Evolutionary conservation across 2,888 invertebrate species (phyloP), one percentile per base, ranked within the genome.

Genomic region (Amorpha juglandis): DNA sequence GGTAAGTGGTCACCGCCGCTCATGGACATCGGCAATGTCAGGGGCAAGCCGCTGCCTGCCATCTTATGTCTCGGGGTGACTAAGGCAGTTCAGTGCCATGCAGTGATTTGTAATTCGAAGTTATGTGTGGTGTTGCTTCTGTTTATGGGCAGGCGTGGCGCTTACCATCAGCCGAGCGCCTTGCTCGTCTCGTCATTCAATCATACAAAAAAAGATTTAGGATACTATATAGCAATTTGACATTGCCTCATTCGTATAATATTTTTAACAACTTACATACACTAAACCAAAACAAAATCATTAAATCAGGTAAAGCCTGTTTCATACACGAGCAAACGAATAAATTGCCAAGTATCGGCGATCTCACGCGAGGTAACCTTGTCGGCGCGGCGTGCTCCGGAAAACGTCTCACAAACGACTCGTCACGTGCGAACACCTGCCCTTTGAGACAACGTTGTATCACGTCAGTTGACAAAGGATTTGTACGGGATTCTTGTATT

Each of bases 321-420:
- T 58, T 11, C 45, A 66, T 45, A 51, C 53, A 65, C 53, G 48
- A 21, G 50, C 63, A 19, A 55, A 50, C 19, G 67, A 62, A 48
- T 63, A 63, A 65, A 67, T 63, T 16, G 27, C 47, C 51, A 65
- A 16, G 69, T 69, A 72, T 70, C 70, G 65, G 63, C 48, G 69
- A 71, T 69, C 69, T 65, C 51, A 62, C 70, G 67, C 69, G 68
- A 71, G 52, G 68, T 71, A 68, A 67, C 71, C 71, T 70, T 69
- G 74, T 65, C 65, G 67, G 48, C 27, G 27, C 52, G 69, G 35
- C 42, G 66, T 48, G 58, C 50, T 67, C 70, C 67, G 71, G 75
- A 72, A 73, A 67, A 65, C 69, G 67, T 55, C 62, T 66, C 67
- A 69, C 72, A 70, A n/a, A 66, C 58, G 70, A 71, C 72, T 69